Conservation (phyloP, 2,888 invertebrate genomes). For the Strigamia transsilvanica region DNA sequence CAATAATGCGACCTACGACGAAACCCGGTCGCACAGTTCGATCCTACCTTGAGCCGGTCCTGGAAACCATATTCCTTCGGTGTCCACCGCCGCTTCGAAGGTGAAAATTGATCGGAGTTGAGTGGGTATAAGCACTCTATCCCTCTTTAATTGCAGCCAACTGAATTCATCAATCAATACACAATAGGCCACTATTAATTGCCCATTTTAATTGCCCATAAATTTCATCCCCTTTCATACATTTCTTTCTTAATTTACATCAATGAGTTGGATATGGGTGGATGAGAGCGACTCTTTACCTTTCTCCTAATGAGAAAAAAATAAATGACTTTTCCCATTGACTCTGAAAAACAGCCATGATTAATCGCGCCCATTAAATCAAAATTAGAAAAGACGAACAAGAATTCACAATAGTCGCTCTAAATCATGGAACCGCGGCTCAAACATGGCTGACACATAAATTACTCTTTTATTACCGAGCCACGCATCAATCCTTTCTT, state of each 20-base stretch:
- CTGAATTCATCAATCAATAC: not conserved
- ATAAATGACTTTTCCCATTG: slow-evolving; percentile 14
- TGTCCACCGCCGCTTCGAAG: too few relatives aligned
- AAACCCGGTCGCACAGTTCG: too few relatives aligned
- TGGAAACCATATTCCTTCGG: too few relatives aligned
- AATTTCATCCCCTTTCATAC: not conserved
- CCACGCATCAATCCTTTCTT: not conserved
- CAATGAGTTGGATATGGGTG: not conserved
- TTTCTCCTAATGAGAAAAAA: slow-evolving; percentile 27
- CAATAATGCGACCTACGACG: too few relatives aligned
- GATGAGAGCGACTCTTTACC: not conserved
- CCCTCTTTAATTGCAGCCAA: not conserved
- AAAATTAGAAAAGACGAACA: not conserved
- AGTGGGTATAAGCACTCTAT: not conserved
- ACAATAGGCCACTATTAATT: slow-evolving; percentile 10
- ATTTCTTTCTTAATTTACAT: slow-evolving; percentile 18
- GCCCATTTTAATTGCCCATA: slow-evolving; percentile 25
- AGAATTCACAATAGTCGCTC: slow-evolving; percentile 1
- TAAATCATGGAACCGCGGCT: not conserved
- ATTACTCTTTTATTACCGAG: slow-evolving; percentile 26
- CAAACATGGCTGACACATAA: slow-evolving; percentile 25
- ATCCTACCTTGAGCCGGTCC: too few relatives aligned
- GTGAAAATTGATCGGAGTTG: too few relatives aligned
- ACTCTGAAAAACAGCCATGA: not conserved
- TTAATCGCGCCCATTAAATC: slow-evolving; percentile 15